These are phyloP conservation scores for Aselliscus stoliczkanus DNA, from an alignment of 2,797 vertebrate species.

Conservation along the genomic window DNA sequence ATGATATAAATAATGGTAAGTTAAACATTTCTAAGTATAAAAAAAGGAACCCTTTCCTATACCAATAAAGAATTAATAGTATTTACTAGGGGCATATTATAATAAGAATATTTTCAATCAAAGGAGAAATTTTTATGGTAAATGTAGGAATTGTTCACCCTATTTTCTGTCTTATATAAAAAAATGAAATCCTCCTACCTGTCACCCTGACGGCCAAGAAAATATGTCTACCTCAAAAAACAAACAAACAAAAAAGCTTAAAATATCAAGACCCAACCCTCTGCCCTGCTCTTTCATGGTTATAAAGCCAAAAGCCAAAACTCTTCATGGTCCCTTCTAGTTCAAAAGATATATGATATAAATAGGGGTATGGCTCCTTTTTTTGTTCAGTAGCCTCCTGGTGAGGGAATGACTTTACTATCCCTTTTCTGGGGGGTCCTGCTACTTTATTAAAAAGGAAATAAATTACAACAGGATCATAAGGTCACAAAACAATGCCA, in stretches of 20 bases:
- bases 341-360: slow-evolving; percentile 49
- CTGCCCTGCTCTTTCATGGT: background rate
- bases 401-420: slow-evolving; percentile 65
- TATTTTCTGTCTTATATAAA: background rate
- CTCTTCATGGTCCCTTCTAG: background rate
- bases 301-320: slow-evolving; percentile 58
- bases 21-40: background rate
- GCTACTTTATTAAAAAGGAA: slow-evolving; percentile 58
- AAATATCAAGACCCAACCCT: slow-evolving; percentile 4
- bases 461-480: slow-evolving; percentile 62
- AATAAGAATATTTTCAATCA: background rate
- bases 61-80: background rate
- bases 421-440: slow-evolving; percentile 53
- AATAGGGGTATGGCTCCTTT: slow-evolving; percentile 39
- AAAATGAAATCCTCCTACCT: slow-evolving; percentile 47
- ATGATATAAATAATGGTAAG: background rate
- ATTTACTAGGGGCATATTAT: background rate
- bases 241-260: background rate
- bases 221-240: background rate
- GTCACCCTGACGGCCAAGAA: background rate
- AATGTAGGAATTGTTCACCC: background rate
- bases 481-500: slow-evolving; percentile 66
- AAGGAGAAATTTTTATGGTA: background rate
- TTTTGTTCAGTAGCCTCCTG: slow-evolving; percentile 53
- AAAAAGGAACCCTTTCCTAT: background rate